Percentiles rank a stretch among this genome's conserved stretches.
phyloP scores from a whole-genome alignment of 2,113 vertebrate species.

The Eurypyga helias region DNA sequence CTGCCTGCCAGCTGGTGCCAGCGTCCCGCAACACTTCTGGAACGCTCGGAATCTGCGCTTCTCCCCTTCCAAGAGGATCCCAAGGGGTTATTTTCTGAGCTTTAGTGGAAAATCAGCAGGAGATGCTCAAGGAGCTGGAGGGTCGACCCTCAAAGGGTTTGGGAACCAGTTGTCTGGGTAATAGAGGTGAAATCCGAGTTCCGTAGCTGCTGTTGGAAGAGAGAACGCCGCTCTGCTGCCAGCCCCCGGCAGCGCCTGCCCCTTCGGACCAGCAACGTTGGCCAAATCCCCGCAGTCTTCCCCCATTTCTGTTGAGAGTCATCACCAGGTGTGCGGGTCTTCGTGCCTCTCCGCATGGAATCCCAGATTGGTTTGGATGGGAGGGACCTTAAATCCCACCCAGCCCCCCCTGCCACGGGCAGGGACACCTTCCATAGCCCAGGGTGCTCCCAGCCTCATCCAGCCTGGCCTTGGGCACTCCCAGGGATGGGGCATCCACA shows the following conservation, averaged over 20 bases:
- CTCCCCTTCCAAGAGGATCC: not conserved
- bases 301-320: fast-evolving
- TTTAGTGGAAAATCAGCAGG: not conserved
- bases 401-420: too few species aligned
- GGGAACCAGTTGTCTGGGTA: not conserved
- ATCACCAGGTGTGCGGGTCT: too few species aligned
- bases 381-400: too few species aligned
- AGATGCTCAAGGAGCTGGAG: too few species aligned
- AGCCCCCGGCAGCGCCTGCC: not conserved
- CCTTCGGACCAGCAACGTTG: not conserved
- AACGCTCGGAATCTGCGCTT: not conserved
- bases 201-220: not conserved
- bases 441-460: too few species aligned
- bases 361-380: too few species aligned
- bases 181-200: not conserved
- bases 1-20: not conserved
- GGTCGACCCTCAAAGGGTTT: not conserved
- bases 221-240: not conserved
- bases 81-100: not conserved
- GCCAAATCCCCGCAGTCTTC: not conserved
- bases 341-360: too few species aligned
- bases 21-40: not conserved
- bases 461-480: too few species aligned
- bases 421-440: too few species aligned
- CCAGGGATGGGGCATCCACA: too few species aligned